phyloP scores from a whole-genome alignment of 2,797 vertebrate species.

The Muscicapa comitata region DNA sequence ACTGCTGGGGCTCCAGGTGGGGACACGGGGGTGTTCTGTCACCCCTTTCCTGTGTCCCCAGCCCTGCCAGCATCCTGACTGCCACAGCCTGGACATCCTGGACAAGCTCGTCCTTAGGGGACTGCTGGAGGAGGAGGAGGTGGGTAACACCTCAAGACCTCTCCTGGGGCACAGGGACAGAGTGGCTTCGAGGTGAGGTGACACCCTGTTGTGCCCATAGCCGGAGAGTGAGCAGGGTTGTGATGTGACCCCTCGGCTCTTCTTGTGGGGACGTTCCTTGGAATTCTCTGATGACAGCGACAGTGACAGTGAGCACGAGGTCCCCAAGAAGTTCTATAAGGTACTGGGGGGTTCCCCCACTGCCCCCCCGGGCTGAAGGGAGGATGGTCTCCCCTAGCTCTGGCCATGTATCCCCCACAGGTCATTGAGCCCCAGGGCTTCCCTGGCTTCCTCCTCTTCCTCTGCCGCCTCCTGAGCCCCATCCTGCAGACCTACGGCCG shows the following conservation, averaged over 20 bases:
- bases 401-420: background rate
- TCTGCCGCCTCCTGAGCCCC: conserved; percentile 84
- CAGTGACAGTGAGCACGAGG: conserved; percentile 74
- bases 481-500: conserved; percentile 74
- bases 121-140: conserved; percentile 87
- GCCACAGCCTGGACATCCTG: conserved; percentile 81
- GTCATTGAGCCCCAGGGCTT: background rate
- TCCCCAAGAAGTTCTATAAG: conserved; percentile 79
- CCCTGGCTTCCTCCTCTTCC: conserved; percentile 84
- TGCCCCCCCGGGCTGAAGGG: accelerated
- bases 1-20: conserved; percentile 41
- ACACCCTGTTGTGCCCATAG: background rate
- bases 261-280: background rate
- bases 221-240: conserved; percentile 48
- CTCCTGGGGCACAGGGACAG: background rate
- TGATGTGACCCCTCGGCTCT: conserved; percentile 73
- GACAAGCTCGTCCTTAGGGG: conserved; percentile 89
- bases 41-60: conserved; percentile 26
- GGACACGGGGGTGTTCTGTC: background rate
- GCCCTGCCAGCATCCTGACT: conserved; percentile 85
- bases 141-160: conserved; percentile 42
- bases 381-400: accelerated
- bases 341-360: conserved; percentile 20
- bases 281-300: conserved; percentile 67
- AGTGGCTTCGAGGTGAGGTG: background rate